Base-by-base conservation (phyloP, 2,888 invertebrate species). In the Pachycephus smyrnensis region DNA sequence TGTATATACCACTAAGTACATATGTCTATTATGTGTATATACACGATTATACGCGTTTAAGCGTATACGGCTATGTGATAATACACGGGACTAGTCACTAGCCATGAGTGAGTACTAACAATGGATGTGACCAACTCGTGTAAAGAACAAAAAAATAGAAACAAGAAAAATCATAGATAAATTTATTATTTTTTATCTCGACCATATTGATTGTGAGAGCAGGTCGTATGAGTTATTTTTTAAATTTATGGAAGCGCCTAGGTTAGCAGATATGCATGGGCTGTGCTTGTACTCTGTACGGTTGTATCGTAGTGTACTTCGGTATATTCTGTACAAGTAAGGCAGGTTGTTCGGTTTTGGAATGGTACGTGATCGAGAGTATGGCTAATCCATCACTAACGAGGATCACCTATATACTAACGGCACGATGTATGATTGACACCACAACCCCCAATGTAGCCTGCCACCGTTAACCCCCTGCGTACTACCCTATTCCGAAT, bases 381-480 rank as follows among this genome's bases (percentile, higher is more conserved):
- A 76, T 74, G 75, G 84, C 84, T 80, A 81, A 80, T 80, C 82
- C 78, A 75, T 79, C 81, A 82, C 85, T 85, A 82, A 78, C 82
- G 75, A 80, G 82, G 82, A 83, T 86, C 86, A 87, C 87, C 87
- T 87, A 87, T 86, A 86, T 86, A 86, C 86, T 81, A 69, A 76
- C 40, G 73, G 82, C 84, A 80, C 87, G 85, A 85, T 87, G 87
- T 87, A 88, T 88, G 88, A 88, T 88, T 88, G 88, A 88, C 88
- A 88, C 87, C 87, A 82, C 85, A 87, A 87, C 86, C 88, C 87
- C 85, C 87, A 86, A 86, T 88, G 87, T 85, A 86, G 85, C 86
- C 84, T 85, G 86, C 85, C 84, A 86, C 83, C 85, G 86, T 84
- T 83, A 68, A 82, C 85, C 83, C 84, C 82, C 37, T 30, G 36